A percentile compares a stretch with the other conserved stretches of the same genome.
Conservation (phyloP, 2,888 invertebrate genomes). For the Gnatocerus cornutus region DNA sequence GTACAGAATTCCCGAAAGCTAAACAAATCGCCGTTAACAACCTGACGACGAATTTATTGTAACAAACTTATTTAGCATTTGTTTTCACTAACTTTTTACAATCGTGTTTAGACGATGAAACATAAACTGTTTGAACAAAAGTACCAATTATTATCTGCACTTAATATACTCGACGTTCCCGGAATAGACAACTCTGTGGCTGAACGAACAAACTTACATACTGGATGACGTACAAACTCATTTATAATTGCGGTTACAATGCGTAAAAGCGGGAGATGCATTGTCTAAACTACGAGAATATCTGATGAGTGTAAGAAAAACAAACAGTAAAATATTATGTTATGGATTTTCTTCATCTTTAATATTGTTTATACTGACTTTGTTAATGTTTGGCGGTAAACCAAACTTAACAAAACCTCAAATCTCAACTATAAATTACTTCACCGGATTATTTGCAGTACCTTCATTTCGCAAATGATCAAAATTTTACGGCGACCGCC, state of each 20-base stretch:
- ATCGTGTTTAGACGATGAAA: constrained; percentile 44
- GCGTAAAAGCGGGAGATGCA: too few relatives aligned
- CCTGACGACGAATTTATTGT: constrained; percentile 47
- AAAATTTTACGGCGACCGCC: constrained; percentile 3
- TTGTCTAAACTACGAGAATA: too few relatives aligned
- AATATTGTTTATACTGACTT: too few relatives aligned
- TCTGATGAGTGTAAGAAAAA: too few relatives aligned
- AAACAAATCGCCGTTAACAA: constrained; percentile 47
- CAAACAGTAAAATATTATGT: too few relatives aligned
- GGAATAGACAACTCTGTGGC: constrained; percentile 8
- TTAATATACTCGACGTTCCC: constrained; percentile 14
- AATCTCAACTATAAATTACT: not conserved
- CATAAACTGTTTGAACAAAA: constrained; percentile 44
- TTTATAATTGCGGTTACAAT: too few relatives aligned
- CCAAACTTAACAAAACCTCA: too few relatives aligned
- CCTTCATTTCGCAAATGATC: constrained; percentile 1
- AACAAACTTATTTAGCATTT: constrained; percentile 47
- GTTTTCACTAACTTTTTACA: constrained; percentile 45
- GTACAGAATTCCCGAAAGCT: constrained; percentile 39
- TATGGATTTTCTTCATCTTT: too few relatives aligned
- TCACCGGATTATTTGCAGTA: constrained; percentile 4
- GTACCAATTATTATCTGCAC: constrained; percentile 41
- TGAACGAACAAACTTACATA: not conserved
- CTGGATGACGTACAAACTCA: constrained; percentile 1
- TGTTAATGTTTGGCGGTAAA: too few relatives aligned